Base-by-base conservation (phyloP, 2,888 invertebrate species). In the Clivina fossor region DNA sequence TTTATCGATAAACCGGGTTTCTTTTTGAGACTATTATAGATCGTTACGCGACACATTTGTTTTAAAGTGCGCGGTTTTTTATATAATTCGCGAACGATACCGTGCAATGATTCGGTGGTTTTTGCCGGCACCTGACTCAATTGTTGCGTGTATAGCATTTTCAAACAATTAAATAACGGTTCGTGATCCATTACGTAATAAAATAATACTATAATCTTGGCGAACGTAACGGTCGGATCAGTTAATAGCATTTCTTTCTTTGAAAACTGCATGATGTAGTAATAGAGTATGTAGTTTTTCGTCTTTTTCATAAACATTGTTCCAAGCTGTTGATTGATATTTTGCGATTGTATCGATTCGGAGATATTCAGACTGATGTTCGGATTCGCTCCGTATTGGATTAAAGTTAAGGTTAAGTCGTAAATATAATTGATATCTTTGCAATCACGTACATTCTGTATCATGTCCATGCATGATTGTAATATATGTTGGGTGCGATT, bases 301-400 rank as follows among this genome's bases (percentile, higher is more conserved):
- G 79, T 78, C 65, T 81, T 80, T 72, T 81, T 81, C 48, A 80
- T 69, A 58, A 75, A 73, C 56, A 72, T 70, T 56, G 70, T 66
- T 47, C 60, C 60, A 58, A 63, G 62, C 57, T 33, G 58, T 48
- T 53, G 58, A 49, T 60, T 61, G 30, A 64, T 54, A 44, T 62
- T 56, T 54, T 58, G 48, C 28, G 41, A 22, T 50, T 57, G 30
- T 63, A 74, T 70, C 62, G 72, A 72, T 67, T 75, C 75, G 1
- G 73, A 70, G 65, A 75, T 73, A 60, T 71, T 74, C 28, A 85
- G 76, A 62, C 80, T 80, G 54, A 85, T 75, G 66, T 86, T 84
- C 11, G 87, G 85, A 76, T 88, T 81, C 33, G 86, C 88, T 47
- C 88, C 87, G 67, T 85, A 85, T 69, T 86, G 86, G 40, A 88